Evolutionary conservation across 2,797 vertebrate genomes (phyloP).

Genomic region (Echeneis naucrates): DNA sequence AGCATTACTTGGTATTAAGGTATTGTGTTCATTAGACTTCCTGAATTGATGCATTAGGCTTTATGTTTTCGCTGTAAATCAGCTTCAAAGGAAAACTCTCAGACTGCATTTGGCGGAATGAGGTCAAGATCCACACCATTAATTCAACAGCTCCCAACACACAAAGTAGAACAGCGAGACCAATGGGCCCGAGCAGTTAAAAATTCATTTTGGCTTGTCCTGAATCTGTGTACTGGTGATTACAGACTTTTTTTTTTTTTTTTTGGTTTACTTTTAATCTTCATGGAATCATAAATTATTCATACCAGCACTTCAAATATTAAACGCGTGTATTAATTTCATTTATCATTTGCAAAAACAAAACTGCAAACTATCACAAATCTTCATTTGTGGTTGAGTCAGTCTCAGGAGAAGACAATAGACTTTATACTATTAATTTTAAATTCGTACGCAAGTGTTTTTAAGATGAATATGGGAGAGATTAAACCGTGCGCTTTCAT

Average conservation of each 20-base stretch:
- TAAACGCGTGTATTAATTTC: slow-evolving; percentile 85
- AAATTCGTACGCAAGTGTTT: slow-evolving; percentile 63
- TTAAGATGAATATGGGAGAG: slow-evolving; percentile 54
- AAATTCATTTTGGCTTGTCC: slow-evolving; percentile 86
- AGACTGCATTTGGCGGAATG: slow-evolving; percentile 76
- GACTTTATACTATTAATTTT: slow-evolving; percentile 59
- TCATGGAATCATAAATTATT: slow-evolving; percentile 81
- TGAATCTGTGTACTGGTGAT: slow-evolving; percentile 86
- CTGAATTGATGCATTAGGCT: slow-evolving; percentile 74
- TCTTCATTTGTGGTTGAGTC: slow-evolving; percentile 67
- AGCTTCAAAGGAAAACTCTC: slow-evolving; percentile 79
- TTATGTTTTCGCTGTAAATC: slow-evolving; percentile 76
- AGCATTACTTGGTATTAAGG: slow-evolving; percentile 75
- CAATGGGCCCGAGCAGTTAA: slow-evolving; percentile 78
- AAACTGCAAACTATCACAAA: slow-evolving; percentile 80
- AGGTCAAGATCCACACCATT: slow-evolving; percentile 81
- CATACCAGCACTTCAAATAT: slow-evolving; percentile 85
- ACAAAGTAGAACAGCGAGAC: slow-evolving; percentile 77
- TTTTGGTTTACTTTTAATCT: slow-evolving; percentile 80
- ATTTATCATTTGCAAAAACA: slow-evolving; percentile 86
- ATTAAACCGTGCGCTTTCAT: slow-evolving; percentile 64
- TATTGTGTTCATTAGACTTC: slow-evolving; percentile 77
- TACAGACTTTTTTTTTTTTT: slow-evolving; percentile 63
- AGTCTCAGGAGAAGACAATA: slow-evolving; percentile 72
- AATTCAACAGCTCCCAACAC: slow-evolving; percentile 78